Evolutionary conservation across 2,113 vertebrate species (phyloP), one percentile per base, ranked within the genome.

Genomic region (Anoplopoma fimbria): DNA sequence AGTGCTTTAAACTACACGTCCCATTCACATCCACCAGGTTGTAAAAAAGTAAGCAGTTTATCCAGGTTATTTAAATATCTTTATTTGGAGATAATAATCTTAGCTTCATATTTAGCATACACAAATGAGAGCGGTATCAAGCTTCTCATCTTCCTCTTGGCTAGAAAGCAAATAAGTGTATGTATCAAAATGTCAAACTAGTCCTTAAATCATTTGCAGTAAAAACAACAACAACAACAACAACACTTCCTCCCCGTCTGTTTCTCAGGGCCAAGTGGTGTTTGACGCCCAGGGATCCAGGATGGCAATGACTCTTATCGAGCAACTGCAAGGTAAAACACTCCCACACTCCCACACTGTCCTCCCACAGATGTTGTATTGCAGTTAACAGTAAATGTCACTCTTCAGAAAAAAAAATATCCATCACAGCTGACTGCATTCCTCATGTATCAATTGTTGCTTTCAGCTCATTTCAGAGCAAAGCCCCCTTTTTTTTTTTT

Each of bases 281-380:
- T 99, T 99, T 34, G 98, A 99, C 10, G 98, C 97, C 77, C 98
- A 98, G 21, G 98, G 98, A 13, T 98, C 98, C 75, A 96, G 98
- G 89, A 99, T 99, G 97, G 97, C 98, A 4, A 98, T 97, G 98
- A 99, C 98, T 0, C 97, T 98, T 19, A 98, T 99, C 0, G 97
- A 99, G 75, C 98, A 99, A 81, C 96, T 99, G 0, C 98, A 99
- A 96, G 97, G 98, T 98, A 94, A 86, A 19, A 68, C n/a, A n/a
- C n/a, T n/a, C n/a, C n/a, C n/a, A 14, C 49, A 15, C 71, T 57
- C 76, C 61, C 38, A 25, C 23, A 3, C 76, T n/a, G 57, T 40
- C 76, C 53, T 61, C 68, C 69, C 55, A 19, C 75, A 42, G 49
- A 67, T 53, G 29, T 33, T 74, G 27, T 31, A 45, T 68, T 38